These are phyloP conservation scores for Nansenia antarctica DNA, from an alignment of 2,113 vertebrate species.

Conservation along the genomic window DNA sequence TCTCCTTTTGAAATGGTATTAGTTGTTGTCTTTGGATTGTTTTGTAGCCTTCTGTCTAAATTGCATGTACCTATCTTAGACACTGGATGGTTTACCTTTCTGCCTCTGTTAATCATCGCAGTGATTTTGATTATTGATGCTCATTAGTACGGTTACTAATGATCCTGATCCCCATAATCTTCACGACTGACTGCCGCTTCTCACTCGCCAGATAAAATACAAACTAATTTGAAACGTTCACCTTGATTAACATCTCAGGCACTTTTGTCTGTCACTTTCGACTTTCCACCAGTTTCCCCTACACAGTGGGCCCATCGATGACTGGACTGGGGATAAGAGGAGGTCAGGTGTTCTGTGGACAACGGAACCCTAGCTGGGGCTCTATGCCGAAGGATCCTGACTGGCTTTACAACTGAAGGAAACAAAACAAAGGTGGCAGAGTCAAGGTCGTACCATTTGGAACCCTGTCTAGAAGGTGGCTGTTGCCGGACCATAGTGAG, in stretches of 20 bases:
- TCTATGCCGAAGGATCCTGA: not conserved
- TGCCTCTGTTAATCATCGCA: slow-evolving; percentile 58
- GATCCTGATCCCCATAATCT: slow-evolving; percentile 29
- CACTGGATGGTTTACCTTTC: slow-evolving; percentile 58
- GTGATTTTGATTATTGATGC: slow-evolving; percentile 68
- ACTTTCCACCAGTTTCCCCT: too few relatives aligned
- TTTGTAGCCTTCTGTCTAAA: slow-evolving; percentile 51
- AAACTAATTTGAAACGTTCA: slow-evolving; percentile 40
- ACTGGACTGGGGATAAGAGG: not conserved
- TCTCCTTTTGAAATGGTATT: not conserved
- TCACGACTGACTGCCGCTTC: slow-evolving; percentile 20
- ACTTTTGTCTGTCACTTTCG: slow-evolving; percentile 11
- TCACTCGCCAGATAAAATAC: slow-evolving; percentile 27
- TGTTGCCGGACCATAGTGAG: not conserved
- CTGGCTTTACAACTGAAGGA: not conserved
- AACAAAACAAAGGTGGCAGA: not conserved
- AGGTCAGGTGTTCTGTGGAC: not conserved
- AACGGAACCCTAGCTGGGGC: not conserved
- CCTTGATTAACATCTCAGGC: slow-evolving; percentile 31
- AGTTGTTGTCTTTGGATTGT: slow-evolving; percentile 8
- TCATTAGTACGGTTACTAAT: slow-evolving; percentile 61
- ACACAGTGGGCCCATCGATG: too few relatives aligned
- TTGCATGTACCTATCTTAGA: slow-evolving; percentile 50
- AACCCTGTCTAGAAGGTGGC: not conserved
- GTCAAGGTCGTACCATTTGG: slow-evolving; percentile 16